These are phyloP conservation scores for Pygoscelis adeliae DNA, from an alignment of 2,113 vertebrate genomes.

Conservation along the genomic window DNA sequence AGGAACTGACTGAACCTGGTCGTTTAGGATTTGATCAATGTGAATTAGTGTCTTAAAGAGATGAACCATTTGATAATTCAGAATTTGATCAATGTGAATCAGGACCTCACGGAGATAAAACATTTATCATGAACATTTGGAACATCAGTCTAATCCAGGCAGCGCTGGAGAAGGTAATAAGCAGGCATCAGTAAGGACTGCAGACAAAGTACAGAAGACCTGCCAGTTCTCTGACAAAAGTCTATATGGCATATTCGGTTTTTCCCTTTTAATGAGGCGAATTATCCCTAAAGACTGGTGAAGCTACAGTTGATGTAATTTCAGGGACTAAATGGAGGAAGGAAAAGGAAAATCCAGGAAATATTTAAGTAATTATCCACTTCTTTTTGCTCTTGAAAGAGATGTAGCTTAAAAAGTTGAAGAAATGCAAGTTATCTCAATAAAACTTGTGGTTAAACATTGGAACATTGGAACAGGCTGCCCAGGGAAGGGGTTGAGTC, in stretches of 20 bases:
- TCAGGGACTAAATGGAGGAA: conserved; percentile 4
- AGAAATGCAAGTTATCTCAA: conserved; percentile 9
- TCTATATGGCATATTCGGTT: neutral
- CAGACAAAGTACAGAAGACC: neutral
- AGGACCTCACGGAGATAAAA: conserved; percentile 45
- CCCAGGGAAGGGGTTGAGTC: too few species aligned
- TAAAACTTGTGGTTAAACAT: neutral
- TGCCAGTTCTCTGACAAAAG: neutral
- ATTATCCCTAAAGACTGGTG: conserved; percentile 25
- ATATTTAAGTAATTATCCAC: neutral
- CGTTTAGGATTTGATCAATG: conserved; percentile 78
- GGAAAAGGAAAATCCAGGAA: neutral
- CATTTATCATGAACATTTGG: conserved; percentile 66
- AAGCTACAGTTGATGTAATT: neutral
- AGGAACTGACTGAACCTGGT: conserved; percentile 74
- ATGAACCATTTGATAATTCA: conserved; percentile 79
- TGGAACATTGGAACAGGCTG: too few species aligned
- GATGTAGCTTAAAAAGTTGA: conserved; percentile 20
- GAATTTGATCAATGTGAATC: conserved; percentile 74
- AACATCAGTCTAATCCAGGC: conserved; percentile 17
- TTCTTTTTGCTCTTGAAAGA: neutral
- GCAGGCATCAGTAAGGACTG: conserved; percentile 24
- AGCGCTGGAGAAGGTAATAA: conserved; percentile 26
- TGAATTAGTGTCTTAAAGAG: conserved; percentile 76
- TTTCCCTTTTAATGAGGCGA: neutral